phyloP scores from a whole-genome alignment of 2,888 invertebrate species.

The Octonoba sinensis region DNA sequence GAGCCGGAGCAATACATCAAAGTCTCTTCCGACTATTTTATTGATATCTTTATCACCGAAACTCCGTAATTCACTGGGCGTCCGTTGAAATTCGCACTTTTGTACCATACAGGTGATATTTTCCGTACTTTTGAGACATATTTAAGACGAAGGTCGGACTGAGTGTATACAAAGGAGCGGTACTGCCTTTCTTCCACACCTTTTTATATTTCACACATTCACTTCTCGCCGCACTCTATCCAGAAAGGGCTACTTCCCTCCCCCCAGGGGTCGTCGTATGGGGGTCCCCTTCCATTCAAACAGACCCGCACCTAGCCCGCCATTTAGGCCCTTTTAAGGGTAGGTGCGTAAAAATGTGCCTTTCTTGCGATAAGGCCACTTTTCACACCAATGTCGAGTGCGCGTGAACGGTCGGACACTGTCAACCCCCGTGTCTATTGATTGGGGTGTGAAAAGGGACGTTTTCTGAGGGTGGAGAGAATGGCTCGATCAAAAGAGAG shows the following conservation, averaged over 20 bases:
- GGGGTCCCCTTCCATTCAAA: conserved; percentile 20
- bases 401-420: conserved; percentile 37
- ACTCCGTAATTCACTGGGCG: no score
- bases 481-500: neutral
- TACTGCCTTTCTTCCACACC: conserved; percentile 49
- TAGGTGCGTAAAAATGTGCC: conserved; percentile 55
- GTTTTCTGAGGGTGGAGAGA: conserved; percentile 1
- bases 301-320: conserved; percentile 47
- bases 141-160: conserved; percentile 11
- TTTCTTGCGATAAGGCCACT: conserved; percentile 57
- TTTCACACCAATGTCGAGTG: conserved; percentile 32
- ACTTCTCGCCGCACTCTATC: conserved; percentile 50
- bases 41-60: no score
- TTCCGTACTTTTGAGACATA: conserved; percentile 11
- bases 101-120: conserved; percentile 27
- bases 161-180: conserved; percentile 21
- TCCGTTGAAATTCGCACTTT: no score
- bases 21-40: no score
- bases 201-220: conserved; percentile 43
- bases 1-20: no score
- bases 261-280: neutral
- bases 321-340: conserved; percentile 52
- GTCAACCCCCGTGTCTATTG: neutral
- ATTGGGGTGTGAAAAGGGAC: neutral
- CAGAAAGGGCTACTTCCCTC: conserved; percentile 10